phyloP scores from a whole-genome alignment of 2,113 vertebrate genomes.

The Equus przewalskii region DNA sequence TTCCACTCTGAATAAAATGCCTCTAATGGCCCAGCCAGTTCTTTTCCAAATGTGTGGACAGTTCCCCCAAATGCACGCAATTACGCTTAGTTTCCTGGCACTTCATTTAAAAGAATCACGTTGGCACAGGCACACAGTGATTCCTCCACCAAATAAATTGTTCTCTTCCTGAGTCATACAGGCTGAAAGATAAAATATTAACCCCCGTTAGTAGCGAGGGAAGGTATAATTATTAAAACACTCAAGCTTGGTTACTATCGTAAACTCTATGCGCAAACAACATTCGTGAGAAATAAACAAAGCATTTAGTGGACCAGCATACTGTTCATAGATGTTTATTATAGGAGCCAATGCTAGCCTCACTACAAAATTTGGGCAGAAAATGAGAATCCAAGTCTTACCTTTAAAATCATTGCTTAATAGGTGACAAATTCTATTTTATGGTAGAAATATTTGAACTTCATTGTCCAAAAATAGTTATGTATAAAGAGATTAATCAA shows the following conservation, averaged over 20 bases:
- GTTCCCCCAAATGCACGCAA: background rate
- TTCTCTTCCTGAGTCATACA: background rate
- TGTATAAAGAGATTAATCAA: background rate
- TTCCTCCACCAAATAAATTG: conserved; percentile 16
- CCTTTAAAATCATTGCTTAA: background rate
- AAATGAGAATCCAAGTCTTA: background rate
- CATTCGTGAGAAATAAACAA: background rate
- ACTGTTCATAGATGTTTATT: background rate
- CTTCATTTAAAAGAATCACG: background rate
- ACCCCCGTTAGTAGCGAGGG: background rate
- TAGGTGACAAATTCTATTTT: background rate
- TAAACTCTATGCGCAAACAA: background rate
- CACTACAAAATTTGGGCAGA: background rate
- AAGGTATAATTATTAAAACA: background rate
- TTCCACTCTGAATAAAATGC: conserved; percentile 48
- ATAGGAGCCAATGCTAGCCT: background rate
- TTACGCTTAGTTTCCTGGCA: conserved; percentile 42
- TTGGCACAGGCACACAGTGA: background rate
- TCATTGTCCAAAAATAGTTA: background rate
- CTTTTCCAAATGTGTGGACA: background rate
- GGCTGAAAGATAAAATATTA: background rate
- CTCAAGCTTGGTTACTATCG: background rate
- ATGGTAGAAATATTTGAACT: background rate
- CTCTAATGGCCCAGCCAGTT: background rate
- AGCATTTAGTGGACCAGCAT: background rate